Evolutionary conservation across 2,888 invertebrate species (phyloP), one percentile per base, ranked within the genome.

Genomic region (Callosobruchus maculatus): DNA sequence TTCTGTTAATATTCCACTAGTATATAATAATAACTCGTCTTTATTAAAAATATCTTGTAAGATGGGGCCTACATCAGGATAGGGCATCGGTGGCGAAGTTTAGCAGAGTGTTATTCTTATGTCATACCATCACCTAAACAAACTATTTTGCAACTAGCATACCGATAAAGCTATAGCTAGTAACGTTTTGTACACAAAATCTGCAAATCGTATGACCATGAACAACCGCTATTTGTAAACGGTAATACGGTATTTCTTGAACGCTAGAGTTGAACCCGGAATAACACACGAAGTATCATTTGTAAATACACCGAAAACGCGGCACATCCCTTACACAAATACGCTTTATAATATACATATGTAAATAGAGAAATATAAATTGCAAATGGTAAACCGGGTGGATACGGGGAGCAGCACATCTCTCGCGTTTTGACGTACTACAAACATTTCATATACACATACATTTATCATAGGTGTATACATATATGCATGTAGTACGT

Each of bases 391-490:
- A 18, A 18, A 49, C 13, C 49, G 49, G 49, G 49, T 49, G 49
- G 18, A 49, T 49, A 49, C 13, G 49, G 49, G 49, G 13, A 49
- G 49, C 49, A 13, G 49, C 49, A 49, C 49, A 49, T 49, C 49
- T 49, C 49, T 49, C 49, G 49, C 49, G 49, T 49, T 49, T 49
- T 49, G 49, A 49, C 49, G 13, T 49, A 49, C 49, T 49, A 49
- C 49, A 49, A 49, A 49, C 49, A 49, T 49, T 49, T 49, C 70
- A 72, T 74, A 74, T 72, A 72, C 72, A 66, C 31, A 70, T 72
- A 70, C 70, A 70, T 74, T 72, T 67, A 74, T 74, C 70, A 72
- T 70, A 26, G 20, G 30, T 67, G 67, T 49, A 30, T 71, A 71
- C 49, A 49, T 49, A 49, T 49, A 49, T 49, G 49, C 49, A 49